Conservation (phyloP, 1,140 invertebrate genomes). For the Sitobion miscanthi region DNA sequence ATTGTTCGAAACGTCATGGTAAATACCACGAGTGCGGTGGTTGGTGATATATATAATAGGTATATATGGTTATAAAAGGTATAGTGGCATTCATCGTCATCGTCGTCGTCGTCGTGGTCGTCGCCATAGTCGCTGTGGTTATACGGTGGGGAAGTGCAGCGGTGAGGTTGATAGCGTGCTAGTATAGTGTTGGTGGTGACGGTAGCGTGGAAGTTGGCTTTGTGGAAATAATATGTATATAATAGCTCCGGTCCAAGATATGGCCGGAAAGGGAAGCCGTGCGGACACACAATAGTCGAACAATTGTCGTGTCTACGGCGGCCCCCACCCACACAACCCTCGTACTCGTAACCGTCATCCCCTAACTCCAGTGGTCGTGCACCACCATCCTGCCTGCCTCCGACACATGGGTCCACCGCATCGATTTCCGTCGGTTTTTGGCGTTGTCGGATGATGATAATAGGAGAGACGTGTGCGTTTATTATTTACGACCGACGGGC, state of each 20-base stretch:
- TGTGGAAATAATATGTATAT: slow-evolving; percentile 43
- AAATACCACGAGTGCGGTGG: neutral
- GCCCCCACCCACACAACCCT: neutral
- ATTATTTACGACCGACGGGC: neutral
- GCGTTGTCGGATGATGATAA: neutral
- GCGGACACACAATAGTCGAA: slow-evolving; percentile 39
- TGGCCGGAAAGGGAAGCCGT: slow-evolving; percentile 47
- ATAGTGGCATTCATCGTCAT: neutral
- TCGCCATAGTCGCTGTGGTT: neutral
- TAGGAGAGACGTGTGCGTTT: neutral
- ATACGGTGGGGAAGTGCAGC: neutral
- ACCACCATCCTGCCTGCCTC: no score
- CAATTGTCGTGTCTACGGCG: slow-evolving; percentile 43
- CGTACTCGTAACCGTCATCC: neutral
- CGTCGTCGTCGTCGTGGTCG: no score
- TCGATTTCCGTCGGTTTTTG: slow-evolving; percentile 43
- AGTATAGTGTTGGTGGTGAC: neutral
- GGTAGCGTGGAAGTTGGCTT: slow-evolving; percentile 29
- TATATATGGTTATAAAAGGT: neutral
- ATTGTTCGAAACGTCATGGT: slow-evolving; percentile 2
- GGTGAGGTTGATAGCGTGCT: neutral
- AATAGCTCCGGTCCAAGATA: slow-evolving; percentile 55
- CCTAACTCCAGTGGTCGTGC: neutral
- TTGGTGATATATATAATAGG: neutral
- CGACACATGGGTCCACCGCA: neutral